Evolutionary conservation across 1,140 invertebrate species (phyloP).

Genomic region (Neelides sp.): DNA sequence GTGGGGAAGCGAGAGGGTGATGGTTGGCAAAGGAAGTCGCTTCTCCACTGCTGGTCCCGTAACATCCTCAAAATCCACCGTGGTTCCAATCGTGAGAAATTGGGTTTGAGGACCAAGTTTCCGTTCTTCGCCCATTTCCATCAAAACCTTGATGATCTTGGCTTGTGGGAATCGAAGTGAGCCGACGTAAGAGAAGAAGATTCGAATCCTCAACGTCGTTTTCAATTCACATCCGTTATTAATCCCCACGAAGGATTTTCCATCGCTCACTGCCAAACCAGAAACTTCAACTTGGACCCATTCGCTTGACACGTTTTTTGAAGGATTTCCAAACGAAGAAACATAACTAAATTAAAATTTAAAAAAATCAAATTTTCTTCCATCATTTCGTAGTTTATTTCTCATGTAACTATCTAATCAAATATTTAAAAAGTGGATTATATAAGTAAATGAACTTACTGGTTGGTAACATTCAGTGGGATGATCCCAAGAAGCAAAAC

Average conservation of each 20-base stretch:
- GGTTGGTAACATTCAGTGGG: conserved; percentile 4
- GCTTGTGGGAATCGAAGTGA: conserved; percentile 37
- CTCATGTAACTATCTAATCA: not conserved
- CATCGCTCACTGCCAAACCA: conserved; percentile 33
- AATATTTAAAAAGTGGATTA: not conserved
- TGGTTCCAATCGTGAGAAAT: conserved; percentile 32
- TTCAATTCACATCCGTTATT: conserved; percentile 36
- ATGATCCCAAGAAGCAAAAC: conserved; percentile 14
- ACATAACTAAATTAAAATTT: conserved; percentile 37
- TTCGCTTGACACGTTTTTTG: conserved; percentile 37
- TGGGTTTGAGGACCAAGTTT: not conserved
- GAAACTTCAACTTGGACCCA: conserved; percentile 39
- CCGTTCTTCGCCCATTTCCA: conserved; percentile 23
- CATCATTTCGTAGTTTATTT: no score
- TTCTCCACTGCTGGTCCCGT: conserved; percentile 41
- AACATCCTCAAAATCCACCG: conserved; percentile 48
- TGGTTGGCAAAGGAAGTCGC: conserved; percentile 46
- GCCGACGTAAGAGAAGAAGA: conserved; percentile 40
- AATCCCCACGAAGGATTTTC: not conserved
- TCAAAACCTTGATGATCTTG: conserved; percentile 34
- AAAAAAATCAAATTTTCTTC: no score
- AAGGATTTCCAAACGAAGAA: conserved; percentile 47
- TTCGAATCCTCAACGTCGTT: conserved; percentile 40
- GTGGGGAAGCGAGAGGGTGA: conserved; percentile 48
- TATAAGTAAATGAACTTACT: not conserved